Percentiles rank a stretch among this genome's conserved stretches.
phyloP scores from a whole-genome alignment of 2,113 vertebrate species.

The Odontesthes bonariensis region DNA sequence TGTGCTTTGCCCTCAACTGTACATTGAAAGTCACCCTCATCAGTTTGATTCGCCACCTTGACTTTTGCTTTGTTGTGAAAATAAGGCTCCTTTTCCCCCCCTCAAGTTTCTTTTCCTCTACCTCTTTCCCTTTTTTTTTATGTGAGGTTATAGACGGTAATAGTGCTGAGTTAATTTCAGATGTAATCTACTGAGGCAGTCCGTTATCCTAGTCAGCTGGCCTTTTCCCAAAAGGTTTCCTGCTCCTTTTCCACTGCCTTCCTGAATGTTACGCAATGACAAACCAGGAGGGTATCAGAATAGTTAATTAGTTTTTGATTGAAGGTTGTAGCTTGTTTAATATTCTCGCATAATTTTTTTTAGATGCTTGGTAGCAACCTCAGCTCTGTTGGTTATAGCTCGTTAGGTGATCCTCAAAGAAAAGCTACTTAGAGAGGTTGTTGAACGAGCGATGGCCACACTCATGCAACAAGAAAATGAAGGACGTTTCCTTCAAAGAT shows the following conservation, averaged over 20 bases:
- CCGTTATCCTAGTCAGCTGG: background rate
- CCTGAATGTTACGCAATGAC: background rate
- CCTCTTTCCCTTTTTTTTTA: background rate
- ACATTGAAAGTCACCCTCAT: constrained; percentile 31
- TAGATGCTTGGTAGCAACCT: background rate
- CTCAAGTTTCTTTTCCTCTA: background rate
- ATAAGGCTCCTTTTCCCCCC: background rate
- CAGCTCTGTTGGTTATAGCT: background rate
- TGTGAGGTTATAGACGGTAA: background rate
- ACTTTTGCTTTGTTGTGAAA: background rate
- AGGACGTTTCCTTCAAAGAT: background rate
- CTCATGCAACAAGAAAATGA: background rate
- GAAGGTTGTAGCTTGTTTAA: background rate
- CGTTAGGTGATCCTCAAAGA: constrained; percentile 3
- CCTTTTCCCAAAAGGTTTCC: background rate
- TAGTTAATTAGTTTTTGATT: background rate
- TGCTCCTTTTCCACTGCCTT: background rate
- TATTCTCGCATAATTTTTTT: background rate
- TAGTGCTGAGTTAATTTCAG: background rate
- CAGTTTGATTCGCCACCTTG: background rate
- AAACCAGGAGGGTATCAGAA: background rate
- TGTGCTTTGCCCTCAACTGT: background rate
- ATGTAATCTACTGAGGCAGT: background rate
- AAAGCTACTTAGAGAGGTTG: constrained; percentile 4
- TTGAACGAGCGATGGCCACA: background rate